Evolutionary conservation across 2,113 vertebrate genomes (phyloP), one percentile per base, ranked within the genome.

Genomic region (Xenus cinereus): DNA sequence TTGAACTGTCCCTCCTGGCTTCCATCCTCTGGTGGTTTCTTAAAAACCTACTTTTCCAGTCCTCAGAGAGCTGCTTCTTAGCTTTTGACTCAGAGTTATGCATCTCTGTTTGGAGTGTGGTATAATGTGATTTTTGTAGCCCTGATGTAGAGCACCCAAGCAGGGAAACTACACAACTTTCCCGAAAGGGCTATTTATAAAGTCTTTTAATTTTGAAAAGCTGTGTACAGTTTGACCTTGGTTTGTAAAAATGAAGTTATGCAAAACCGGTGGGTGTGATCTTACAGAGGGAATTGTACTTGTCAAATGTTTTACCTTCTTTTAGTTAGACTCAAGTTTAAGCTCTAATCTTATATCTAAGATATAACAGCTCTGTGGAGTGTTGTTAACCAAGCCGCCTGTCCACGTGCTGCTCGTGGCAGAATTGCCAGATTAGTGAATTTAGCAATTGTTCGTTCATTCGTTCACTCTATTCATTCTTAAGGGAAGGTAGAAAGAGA

Each of bases 1-100:
- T 72, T 68, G 69, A 81, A 23, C 81, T 79, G 35, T 77, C 90
- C 53, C 50, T 27, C 35, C 46, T 93, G 56, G 43, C 66, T 92
- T 87, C 53, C 41, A 35, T 45, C 39, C 77, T 76, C 51, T 73
- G 53, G 15, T 87, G 71, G 27, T 43, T 92, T 69, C 80, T 92
- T 50, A 84, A 93, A 88, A 77, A 27, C 83, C 73, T 77, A 84
- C 26, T 92, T 92, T 86, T 89, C 84, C 83, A 86, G 26, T 80
- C 87, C 76, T 72, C 60, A 37, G 53, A 83, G 41, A 84, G 69
- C 83, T 90, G 50, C 79, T 84, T 1, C 9, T 11, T 56, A n/a
- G 75, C 48, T 94, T 91, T 87, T 82, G 74, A 63, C 48, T 84
- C 63, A 10, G 56, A 59, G 94, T 76, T 94, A 76, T 68, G 73